Percentiles rank a stretch among this genome's conserved stretches.
Evolutionary conservation across 2,888 invertebrate genomes (phyloP).

Genomic region (Pachymerium ferrugineum): DNA sequence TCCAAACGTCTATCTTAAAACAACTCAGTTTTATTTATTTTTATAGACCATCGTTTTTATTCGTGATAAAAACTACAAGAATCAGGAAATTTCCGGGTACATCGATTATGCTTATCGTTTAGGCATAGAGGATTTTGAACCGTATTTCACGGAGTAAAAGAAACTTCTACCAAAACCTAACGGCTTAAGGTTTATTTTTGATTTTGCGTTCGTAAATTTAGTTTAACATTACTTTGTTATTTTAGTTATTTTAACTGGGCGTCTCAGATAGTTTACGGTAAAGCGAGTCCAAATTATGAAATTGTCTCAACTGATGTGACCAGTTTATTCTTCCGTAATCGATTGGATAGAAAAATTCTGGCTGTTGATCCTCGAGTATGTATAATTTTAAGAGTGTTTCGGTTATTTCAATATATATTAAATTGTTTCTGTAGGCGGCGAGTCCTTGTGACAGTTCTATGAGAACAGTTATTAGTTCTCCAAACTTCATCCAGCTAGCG

Average conservation of each 20-base stretch:
- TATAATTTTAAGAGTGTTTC: neutral
- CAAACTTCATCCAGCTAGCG: slow-evolving; percentile 66
- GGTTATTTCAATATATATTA: neutral
- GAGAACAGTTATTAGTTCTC: slow-evolving; percentile 58
- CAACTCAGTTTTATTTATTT: too few relatives aligned
- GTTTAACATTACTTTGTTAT: too few relatives aligned
- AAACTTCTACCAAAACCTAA: slow-evolving; percentile 2
- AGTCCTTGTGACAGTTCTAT: slow-evolving; percentile 62
- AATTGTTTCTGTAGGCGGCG: slow-evolving; percentile 40
- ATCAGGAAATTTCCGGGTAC: slow-evolving; percentile 77
- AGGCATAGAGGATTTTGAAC: slow-evolving; percentile 58
- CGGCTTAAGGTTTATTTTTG: slow-evolving; percentile 23
- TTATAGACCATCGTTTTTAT: slow-evolving; percentile 64
- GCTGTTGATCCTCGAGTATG: slow-evolving; percentile 12
- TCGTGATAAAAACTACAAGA: slow-evolving; percentile 60
- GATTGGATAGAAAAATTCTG: slow-evolving; percentile 2
- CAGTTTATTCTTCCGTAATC: neutral
- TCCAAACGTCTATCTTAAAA: too few relatives aligned
- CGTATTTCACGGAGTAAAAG: slow-evolving; percentile 7
- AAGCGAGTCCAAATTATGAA: neutral
- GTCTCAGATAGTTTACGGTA: neutral
- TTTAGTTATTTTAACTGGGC: slow-evolving; percentile 23
- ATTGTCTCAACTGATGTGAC: neutral
- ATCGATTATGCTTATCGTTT: slow-evolving; percentile 72
- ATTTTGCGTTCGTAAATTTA: too few relatives aligned